A percentile compares a stretch with the other conserved stretches of the same genome.
Conservation (phyloP, 2,888 invertebrate genomes). For the Drosophila neutralis region DNA sequence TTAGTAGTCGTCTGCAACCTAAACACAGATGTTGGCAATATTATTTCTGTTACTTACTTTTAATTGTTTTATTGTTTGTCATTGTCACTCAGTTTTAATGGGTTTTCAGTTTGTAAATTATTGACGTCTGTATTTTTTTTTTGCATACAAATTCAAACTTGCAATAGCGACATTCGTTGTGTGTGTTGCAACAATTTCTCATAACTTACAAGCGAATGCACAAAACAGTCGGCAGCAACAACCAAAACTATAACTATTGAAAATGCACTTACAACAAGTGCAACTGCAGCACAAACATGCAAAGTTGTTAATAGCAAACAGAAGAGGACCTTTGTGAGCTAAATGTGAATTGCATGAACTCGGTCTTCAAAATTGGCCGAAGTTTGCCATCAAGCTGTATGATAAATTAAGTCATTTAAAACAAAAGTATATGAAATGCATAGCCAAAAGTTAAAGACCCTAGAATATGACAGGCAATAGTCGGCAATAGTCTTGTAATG, state of each 20-base stretch:
- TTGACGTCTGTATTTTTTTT: not conserved
- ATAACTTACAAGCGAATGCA: not conserved
- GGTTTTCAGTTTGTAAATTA: not conserved
- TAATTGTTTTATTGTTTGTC: not conserved
- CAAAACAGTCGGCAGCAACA: not conserved
- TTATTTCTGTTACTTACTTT: not conserved
- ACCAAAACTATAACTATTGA: not conserved
- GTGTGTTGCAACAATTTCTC: not conserved
- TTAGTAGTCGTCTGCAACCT: not conserved
- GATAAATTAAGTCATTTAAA: slow-evolving; percentile 2
- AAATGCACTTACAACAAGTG: slow-evolving; percentile 1
- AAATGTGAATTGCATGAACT: slow-evolving; percentile 45
- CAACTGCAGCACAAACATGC: not conserved
- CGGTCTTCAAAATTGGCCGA: slow-evolving; percentile 22
- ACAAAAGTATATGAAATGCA: not conserved
- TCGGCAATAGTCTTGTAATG: not conserved
- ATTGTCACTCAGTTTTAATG: not conserved
- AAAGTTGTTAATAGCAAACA: not conserved
- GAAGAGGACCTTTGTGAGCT: not conserved
- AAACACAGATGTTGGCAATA: not conserved
- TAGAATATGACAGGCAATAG: not conserved
- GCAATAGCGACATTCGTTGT: not conserved
- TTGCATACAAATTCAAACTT: not conserved
- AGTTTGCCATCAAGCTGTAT: slow-evolving; percentile 20
- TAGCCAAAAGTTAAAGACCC: not conserved